A percentile compares a stretch with the other conserved stretches of the same genome.
Evolutionary conservation across 2,113 vertebrate genomes (phyloP).

Genomic region (Prunella himalayana): DNA sequence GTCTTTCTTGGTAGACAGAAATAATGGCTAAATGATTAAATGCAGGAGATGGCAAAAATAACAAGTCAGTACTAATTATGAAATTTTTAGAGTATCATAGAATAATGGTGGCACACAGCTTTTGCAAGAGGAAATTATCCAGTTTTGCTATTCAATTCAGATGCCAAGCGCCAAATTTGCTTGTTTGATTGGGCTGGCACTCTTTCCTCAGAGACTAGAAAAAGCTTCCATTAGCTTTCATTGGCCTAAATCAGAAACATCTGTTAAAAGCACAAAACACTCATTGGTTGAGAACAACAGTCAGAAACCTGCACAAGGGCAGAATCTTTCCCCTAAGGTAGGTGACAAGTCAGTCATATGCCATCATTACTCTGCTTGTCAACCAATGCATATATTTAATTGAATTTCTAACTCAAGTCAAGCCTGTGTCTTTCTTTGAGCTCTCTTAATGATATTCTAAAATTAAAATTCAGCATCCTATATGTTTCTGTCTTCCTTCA

Average conservation of each 20-base stretch:
- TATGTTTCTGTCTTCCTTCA: neutral
- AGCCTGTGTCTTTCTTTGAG: neutral
- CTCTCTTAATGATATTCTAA: neutral
- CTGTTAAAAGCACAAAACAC: neutral
- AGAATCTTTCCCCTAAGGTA: neutral
- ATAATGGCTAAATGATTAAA: neutral
- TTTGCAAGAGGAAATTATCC: slow-evolving; percentile 15
- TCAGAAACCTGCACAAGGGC: neutral
- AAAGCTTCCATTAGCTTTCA: slow-evolving; percentile 38
- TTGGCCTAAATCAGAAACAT: slow-evolving; percentile 38
- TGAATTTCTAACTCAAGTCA: neutral
- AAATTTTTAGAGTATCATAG: neutral
- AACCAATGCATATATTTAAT: neutral
- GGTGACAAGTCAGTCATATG: neutral
- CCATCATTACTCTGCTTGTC: neutral
- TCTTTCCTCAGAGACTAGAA: neutral
- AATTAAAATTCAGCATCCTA: neutral
- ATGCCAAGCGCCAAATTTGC: neutral
- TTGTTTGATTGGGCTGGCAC: neutral
- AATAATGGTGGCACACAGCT: neutral
- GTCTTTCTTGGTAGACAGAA: neutral
- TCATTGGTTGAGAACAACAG: neutral
- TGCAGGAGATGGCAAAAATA: slow-evolving; percentile 3
- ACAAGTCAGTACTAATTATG: neutral
- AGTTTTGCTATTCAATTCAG: neutral